Evolutionary conservation across 2,888 invertebrate species (phyloP).

Genomic region (Priapulus caudatus): DNA sequence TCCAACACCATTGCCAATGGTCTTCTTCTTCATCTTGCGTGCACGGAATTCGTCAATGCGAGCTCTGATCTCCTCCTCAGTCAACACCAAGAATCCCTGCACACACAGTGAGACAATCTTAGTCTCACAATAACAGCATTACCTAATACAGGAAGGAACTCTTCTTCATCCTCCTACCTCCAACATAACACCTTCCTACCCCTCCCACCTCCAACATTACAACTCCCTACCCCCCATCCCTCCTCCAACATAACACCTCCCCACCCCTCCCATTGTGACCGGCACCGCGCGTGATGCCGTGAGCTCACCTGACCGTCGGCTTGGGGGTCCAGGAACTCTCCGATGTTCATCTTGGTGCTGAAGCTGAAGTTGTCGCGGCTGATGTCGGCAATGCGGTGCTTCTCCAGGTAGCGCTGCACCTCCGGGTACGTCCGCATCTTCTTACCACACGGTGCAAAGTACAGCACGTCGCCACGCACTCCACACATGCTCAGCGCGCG

Average conservation of each 20-base stretch:
- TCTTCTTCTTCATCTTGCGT: constrained; percentile 20
- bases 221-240: too few relatives aligned
- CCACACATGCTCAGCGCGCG: constrained; percentile 73
- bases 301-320: background rate
- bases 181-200: constrained; percentile 68
- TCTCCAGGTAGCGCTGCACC: constrained; percentile 54
- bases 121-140: too few relatives aligned
- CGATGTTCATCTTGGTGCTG: constrained; percentile 72
- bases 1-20: constrained; percentile 44
- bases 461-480: constrained; percentile 83
- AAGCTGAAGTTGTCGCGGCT: constrained; percentile 82
- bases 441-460: constrained; percentile 57
- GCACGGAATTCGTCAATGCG: constrained; percentile 26
- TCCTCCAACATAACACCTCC: too few relatives aligned
- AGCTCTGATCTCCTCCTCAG: constrained; percentile 26
- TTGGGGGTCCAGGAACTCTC: constrained; percentile 67
- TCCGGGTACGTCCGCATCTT: constrained; percentile 51
- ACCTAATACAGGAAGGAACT: too few relatives aligned
- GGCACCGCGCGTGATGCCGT: too few relatives aligned
- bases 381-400: constrained; percentile 51
- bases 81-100: constrained; percentile 24
- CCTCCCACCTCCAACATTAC: too few relatives aligned
- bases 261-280: too few relatives aligned
- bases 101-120: too few relatives aligned
- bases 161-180: too few relatives aligned